Conservation (phyloP, 23 tunicate species). For the Trididemnum clinides region DNA sequence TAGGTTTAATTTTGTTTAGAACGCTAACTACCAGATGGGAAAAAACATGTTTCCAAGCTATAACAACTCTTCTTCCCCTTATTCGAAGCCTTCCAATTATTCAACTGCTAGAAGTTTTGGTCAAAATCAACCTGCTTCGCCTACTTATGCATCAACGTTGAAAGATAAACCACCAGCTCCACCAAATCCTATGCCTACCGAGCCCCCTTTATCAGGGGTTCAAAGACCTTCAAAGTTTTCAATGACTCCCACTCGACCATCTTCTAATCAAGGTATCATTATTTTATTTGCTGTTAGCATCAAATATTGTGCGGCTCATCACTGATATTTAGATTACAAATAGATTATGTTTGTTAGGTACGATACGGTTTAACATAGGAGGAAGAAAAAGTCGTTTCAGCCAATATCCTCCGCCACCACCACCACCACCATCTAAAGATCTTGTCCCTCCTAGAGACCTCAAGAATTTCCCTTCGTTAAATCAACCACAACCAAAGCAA, state of each 20-base stretch:
- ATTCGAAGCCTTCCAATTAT: neutral
- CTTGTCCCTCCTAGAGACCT: neutral
- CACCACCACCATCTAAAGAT: neutral
- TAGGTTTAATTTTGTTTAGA: too few relatives aligned
- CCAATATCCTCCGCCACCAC: neutral
- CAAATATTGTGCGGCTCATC: too few relatives aligned
- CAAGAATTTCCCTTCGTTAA: neutral
- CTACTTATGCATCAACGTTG: neutral
- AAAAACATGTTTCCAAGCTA: neutral
- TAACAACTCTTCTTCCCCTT: neutral
- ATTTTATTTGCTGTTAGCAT: too few relatives aligned
- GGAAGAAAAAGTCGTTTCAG: slow-evolving; percentile 26
- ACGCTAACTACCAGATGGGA: neutral
- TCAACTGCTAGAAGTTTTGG: neutral
- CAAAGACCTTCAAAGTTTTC: neutral
- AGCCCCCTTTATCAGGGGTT: neutral
- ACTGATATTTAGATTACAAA: too few relatives aligned
- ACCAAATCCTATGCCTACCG: neutral
- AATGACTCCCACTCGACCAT: neutral
- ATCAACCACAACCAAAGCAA: neutral
- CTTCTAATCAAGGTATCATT: too few relatives aligned
- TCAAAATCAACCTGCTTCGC: neutral
- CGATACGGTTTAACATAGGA: slow-evolving; percentile 50
- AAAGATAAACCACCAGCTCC: neutral
- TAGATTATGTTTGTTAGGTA: slow-evolving; percentile 35